Conservation (phyloP, 1,140 invertebrate genomes). For the Sweltsa coloradensis region DNA sequence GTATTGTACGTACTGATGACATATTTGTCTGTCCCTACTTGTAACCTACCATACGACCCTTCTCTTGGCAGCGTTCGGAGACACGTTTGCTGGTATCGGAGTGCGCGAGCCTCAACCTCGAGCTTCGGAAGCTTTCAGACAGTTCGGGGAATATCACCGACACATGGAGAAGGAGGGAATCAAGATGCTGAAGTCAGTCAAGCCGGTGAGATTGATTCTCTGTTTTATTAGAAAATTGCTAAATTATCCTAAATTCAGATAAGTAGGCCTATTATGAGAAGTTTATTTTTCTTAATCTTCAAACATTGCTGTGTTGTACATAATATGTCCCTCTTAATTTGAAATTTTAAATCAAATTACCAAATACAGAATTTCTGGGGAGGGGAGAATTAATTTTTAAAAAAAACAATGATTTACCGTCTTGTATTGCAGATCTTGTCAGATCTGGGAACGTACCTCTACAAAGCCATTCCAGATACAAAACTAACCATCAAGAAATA, state of each 20-base stretch:
- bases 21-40: too few species aligned
- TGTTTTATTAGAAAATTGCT: background rate
- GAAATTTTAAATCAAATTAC: too few species aligned
- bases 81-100: constrained; percentile 87
- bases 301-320: too few species aligned
- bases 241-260: too few species aligned
- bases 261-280: too few species aligned
- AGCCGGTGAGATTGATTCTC: constrained; percentile 53
- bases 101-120: constrained; percentile 89
- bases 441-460: constrained; percentile 90
- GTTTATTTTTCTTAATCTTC: background rate
- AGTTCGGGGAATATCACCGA: constrained; percentile 90
- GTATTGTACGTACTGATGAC: too few species aligned
- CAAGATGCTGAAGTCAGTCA: constrained; percentile 78
- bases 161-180: constrained; percentile 87
- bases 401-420: background rate
- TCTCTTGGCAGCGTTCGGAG: constrained; percentile 76
- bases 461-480: constrained; percentile 97
- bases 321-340: too few species aligned
- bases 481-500: constrained; percentile 95
- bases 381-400: background rate
- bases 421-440: constrained; percentile 55
- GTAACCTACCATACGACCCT: too few species aligned
- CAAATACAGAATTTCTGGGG: too few species aligned
- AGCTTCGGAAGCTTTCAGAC: constrained; percentile 89